These are phyloP conservation scores for Crepidodera aurea DNA, from an alignment of 2,888 invertebrate species.

Conservation along the genomic window DNA sequence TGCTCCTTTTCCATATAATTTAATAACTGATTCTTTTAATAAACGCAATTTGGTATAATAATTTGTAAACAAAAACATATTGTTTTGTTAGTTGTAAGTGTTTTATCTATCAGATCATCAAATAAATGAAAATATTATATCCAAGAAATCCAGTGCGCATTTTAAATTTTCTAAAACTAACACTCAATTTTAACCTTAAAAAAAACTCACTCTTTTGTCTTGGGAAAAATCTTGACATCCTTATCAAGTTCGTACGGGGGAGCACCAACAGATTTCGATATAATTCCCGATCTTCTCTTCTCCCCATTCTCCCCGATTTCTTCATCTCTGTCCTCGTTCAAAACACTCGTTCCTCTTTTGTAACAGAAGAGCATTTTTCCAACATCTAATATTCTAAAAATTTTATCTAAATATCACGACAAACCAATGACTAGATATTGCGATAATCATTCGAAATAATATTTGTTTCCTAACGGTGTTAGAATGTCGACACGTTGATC, in stretches of 20 bases:
- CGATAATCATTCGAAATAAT: constrained; percentile 7
- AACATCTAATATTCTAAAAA: neutral
- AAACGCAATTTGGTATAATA: too few species aligned
- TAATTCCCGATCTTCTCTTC: constrained; percentile 39
- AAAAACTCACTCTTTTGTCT: constrained; percentile 40
- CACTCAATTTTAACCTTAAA: too few species aligned
- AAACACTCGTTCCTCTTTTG: constrained; percentile 25
- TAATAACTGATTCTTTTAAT: too few species aligned
- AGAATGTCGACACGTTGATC: neutral
- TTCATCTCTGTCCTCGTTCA: constrained; percentile 21
- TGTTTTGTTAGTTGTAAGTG: too few species aligned
- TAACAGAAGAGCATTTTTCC: constrained; percentile 27
- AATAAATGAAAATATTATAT: too few species aligned
- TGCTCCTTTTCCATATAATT: too few species aligned
- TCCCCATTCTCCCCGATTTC: constrained; percentile 4
- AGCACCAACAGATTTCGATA: constrained; percentile 33
- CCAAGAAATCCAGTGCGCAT: too few species aligned
- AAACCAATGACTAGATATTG: neutral
- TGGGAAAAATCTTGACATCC: constrained; percentile 30
- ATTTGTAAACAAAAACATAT: too few species aligned
- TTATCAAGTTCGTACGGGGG: constrained; percentile 23
- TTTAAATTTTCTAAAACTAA: neutral
- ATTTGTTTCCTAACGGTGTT: neutral
- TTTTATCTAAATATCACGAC: neutral
- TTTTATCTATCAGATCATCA: too few species aligned